Conservation (phyloP, 2,888 invertebrate species). For the Patella ulyssiponensis region DNA sequence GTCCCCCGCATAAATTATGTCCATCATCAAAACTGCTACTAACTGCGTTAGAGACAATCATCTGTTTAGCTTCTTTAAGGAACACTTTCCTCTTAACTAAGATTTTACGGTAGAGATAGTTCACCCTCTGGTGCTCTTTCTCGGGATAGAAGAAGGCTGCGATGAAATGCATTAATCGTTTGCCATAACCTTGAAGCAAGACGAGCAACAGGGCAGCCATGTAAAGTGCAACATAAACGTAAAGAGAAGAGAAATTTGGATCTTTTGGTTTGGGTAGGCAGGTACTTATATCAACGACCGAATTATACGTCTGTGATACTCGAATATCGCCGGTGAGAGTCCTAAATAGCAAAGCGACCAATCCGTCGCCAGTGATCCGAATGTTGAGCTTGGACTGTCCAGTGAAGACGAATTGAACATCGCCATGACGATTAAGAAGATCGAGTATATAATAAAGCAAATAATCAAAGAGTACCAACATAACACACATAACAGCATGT, state of each 20-base stretch:
- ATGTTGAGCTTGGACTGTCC: slow-evolving; percentile 10
- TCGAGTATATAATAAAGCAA: slow-evolving; percentile 5
- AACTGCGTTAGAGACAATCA: background rate
- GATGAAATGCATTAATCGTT: slow-evolving; percentile 13
- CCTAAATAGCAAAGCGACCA: slow-evolving; percentile 12
- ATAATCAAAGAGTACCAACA: slow-evolving; percentile 16
- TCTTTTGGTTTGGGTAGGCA: slow-evolving; percentile 14
- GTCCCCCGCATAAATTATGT: background rate
- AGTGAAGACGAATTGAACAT: slow-evolving; percentile 4
- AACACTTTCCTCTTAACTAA: slow-evolving; percentile 15
- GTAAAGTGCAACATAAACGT: slow-evolving; percentile 1
- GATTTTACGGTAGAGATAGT: slow-evolving; percentile 19
- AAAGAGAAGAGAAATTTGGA: background rate
- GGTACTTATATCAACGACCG: slow-evolving; percentile 9
- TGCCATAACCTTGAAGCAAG: slow-evolving; percentile 18
- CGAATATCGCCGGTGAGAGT: slow-evolving; percentile 7
- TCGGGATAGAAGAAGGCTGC: slow-evolving; percentile 21
- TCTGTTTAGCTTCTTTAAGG: background rate
- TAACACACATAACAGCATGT: slow-evolving; percentile 2
- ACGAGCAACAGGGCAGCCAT: background rate
- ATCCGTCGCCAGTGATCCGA: slow-evolving; percentile 2
- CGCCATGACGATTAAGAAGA: slow-evolving; percentile 12
- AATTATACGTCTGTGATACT: slow-evolving; percentile 14
- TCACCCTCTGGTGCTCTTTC: slow-evolving; percentile 15
- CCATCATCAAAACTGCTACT: background rate